Percentiles rank a stretch among this genome's conserved stretches.
These are phyloP conservation scores for Saxidomus purpurata DNA, from an alignment of 1,140 invertebrate species.

Conservation along the genomic window DNA sequence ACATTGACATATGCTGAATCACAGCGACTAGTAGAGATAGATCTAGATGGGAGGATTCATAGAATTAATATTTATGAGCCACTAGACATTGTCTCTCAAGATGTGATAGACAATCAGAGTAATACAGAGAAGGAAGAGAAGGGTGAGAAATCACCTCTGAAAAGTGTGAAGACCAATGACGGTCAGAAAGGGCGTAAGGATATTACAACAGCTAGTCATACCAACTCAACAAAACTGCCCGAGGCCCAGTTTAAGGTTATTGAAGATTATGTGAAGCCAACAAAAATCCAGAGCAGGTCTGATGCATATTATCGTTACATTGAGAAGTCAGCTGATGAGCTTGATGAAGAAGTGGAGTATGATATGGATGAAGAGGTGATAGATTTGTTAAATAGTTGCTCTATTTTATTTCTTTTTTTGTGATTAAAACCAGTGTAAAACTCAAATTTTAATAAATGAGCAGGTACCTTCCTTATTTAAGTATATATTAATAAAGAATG, in stretches of 20 bases:
- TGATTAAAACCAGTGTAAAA: neutral
- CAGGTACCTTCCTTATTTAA: neutral
- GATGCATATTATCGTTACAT: constrained; percentile 95
- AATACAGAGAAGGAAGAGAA: constrained; percentile 86
- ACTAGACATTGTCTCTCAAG: constrained; percentile 86
- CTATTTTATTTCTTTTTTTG: no score
- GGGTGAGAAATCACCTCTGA: constrained; percentile 81
- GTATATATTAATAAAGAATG: neutral
- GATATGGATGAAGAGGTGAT: constrained; percentile 97
- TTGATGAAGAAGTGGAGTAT: constrained; percentile 98
- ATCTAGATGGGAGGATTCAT: constrained; percentile 90
- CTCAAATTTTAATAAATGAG: neutral
- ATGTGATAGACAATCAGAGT: constrained; percentile 85
- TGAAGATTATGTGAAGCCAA: constrained; percentile 91
- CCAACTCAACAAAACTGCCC: constrained; percentile 89
- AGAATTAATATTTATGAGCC: constrained; percentile 87
- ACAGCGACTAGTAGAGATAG: constrained; percentile 94
- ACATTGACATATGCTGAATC: constrained; percentile 92
- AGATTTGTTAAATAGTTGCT: no score
- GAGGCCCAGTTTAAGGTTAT: constrained; percentile 94
- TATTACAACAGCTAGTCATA: constrained; percentile 68
- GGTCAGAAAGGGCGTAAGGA: constrained; percentile 83
- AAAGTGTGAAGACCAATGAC: constrained; percentile 74
- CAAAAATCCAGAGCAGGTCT: constrained; percentile 92
- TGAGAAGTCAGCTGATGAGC: constrained; percentile 97